Base-by-base conservation (phyloP, 2,888 invertebrate genomes). In the Galerucella pusilla region DNA sequence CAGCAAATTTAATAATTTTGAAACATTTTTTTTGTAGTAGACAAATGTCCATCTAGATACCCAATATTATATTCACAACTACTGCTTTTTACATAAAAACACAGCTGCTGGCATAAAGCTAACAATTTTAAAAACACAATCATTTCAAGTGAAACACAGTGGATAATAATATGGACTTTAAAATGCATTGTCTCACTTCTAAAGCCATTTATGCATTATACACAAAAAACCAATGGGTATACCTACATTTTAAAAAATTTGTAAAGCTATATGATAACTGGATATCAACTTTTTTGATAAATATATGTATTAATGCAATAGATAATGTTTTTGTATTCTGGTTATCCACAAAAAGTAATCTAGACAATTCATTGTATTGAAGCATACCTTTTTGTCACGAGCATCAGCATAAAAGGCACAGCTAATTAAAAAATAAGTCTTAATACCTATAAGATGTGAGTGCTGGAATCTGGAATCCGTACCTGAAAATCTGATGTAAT, bases 401-500 rank as follows among this genome's bases (percentile, higher is more conserved):
- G 42, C 46, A 28, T 11, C 46, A 65, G 49, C 49, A 65, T 65
- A 10, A 25, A 12, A 28, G 28, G 28, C 60, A 6, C 60, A 60
- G 14, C 25, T 60, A 14, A 14, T 67, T 45, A 49, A 16, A 12
- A 73, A 65, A 61, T 16, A 11, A 20, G n/a, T 7, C n/a, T 60
- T 28, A 28, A 60, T 60, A 60, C 60, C 60, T 60, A 60, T 12
- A 68, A 61, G 52, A 65, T n/a, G n/a, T n/a, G n/a, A 52, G 52
- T n/a, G 52, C 14, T 7, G 14, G n/a, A 52, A 6, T n/a, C 52
- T 52, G 14, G 14, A 52, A 57, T 57, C 16, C 10, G 61, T 86
- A 94, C 94, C 94, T 94, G 86, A 92, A 96, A 77, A 94, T 93
- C 81, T 92, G 91, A 85, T 92, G 90, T 69, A 93, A 88, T 59